Conservation (phyloP, 2,888 invertebrate genomes). For the Gastrophysa polygoni region DNA sequence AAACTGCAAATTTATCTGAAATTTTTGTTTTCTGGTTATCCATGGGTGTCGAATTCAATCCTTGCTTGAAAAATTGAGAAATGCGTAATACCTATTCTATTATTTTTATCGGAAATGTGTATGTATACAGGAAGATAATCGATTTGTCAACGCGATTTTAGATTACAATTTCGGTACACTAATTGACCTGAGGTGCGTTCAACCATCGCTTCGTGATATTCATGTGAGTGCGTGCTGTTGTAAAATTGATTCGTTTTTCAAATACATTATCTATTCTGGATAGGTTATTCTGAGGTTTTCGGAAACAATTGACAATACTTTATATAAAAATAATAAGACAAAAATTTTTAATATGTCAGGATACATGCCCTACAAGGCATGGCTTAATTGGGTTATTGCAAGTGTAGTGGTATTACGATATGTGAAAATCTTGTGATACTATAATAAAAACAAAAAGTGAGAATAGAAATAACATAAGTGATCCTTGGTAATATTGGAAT, state of each 20-base stretch:
- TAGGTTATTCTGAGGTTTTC: too few species aligned
- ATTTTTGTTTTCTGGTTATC: neutral
- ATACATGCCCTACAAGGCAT: neutral
- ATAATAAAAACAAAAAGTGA: too few species aligned
- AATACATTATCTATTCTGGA: too few species aligned
- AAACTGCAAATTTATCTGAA: neutral
- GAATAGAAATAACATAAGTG: too few species aligned
- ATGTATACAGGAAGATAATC: conserved; percentile 59
- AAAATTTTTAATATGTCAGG: too few species aligned
- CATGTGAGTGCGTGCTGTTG: conserved; percentile 1
- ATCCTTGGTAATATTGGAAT: too few species aligned
- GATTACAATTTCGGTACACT: conserved; percentile 62
- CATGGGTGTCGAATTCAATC: neutral
- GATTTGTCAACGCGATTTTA: conserved; percentile 63
- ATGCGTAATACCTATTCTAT: conserved; percentile 12
- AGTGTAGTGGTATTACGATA: neutral
- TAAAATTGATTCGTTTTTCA: too few species aligned
- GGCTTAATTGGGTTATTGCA: neutral
- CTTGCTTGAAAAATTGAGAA: neutral
- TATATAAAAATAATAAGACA: too few species aligned
- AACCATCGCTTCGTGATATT: conserved; percentile 49
- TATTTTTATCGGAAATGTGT: conserved; percentile 43
- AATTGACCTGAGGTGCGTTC: conserved; percentile 62
- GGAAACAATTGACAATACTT: too few species aligned
- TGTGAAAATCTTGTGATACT: neutral